These are phyloP conservation scores for Seira sanloemensis DNA, from an alignment of 2,888 invertebrate species.

Conservation along the genomic window DNA sequence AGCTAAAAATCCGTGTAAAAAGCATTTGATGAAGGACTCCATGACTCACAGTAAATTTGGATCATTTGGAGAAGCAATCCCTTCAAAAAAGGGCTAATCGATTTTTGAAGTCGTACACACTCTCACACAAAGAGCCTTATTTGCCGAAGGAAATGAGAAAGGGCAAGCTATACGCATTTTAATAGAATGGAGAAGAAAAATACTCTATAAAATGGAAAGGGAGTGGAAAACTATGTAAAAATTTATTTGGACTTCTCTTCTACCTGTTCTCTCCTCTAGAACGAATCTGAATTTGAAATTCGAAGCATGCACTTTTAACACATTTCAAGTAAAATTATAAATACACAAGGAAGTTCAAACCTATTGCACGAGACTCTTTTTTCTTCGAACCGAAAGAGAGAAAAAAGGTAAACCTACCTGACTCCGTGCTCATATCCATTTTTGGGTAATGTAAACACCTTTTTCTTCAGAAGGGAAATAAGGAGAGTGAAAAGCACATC, in stretches of 20 bases:
- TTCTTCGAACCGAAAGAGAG: no score
- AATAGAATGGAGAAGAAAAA: neutral
- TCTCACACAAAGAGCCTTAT: neutral
- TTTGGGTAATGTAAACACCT: conserved; percentile 37
- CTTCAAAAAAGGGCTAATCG: conserved; percentile 10
- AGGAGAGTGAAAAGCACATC: neutral
- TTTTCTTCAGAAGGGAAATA: neutral
- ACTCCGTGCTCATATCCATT: conserved; percentile 34
- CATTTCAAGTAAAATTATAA: neutral
- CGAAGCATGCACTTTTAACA: neutral
- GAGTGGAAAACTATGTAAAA: neutral
- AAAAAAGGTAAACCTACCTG: no score
- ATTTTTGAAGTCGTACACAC: conserved; percentile 18
- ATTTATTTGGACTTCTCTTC: neutral
- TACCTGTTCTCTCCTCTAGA: neutral
- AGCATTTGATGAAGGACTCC: neutral
- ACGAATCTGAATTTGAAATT: neutral
- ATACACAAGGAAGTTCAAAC: neutral
- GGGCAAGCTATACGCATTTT: neutral
- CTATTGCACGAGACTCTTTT: neutral
- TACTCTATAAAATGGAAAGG: neutral
- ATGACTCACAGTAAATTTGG: neutral
- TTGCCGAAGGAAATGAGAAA: neutral
- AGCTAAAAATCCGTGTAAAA: neutral
- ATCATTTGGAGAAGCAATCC: neutral